Evolutionary conservation across 2,113 vertebrate species (phyloP).

Genomic region (Rattus rattus): DNA sequence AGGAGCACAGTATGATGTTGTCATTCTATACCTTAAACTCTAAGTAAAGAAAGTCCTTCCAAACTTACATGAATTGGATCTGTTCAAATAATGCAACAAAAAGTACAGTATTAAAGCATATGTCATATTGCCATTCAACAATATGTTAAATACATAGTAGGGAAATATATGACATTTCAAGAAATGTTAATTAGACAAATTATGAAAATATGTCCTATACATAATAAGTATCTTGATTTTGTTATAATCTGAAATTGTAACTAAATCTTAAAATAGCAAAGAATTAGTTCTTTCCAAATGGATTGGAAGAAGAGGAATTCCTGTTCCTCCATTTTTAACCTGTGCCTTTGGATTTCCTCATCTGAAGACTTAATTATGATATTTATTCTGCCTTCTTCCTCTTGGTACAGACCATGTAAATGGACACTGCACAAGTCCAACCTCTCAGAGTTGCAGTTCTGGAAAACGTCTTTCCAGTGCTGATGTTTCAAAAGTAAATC

Average conservation of each 20-base stretch:
- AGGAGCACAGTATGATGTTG: background rate
- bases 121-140: slow-evolving; percentile 34
- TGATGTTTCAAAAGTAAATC: slow-evolving; percentile 94
- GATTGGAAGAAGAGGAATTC: slow-evolving; percentile 25
- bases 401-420: slow-evolving; percentile 97
- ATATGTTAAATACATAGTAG: background rate
- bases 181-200: slow-evolving; percentile 28
- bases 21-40: slow-evolving; percentile 39
- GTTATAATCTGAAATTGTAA: slow-evolving; percentile 51
- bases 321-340: slow-evolving; percentile 47
- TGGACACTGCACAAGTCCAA: slow-evolving; percentile 98
- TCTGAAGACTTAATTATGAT: slow-evolving; percentile 64
- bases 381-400: slow-evolving; percentile 68
- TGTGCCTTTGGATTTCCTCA: slow-evolving; percentile 40
- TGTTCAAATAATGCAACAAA: slow-evolving; percentile 63
- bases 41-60: slow-evolving; percentile 1
- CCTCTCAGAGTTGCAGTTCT: slow-evolving; percentile 93
- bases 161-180: slow-evolving; percentile 39
- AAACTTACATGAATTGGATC: slow-evolving; percentile 25
- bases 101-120: slow-evolving; percentile 5
- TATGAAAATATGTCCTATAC: slow-evolving; percentile 5
- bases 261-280: slow-evolving; percentile 52
- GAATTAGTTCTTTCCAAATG: background rate
- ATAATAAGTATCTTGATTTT: slow-evolving; percentile 42
- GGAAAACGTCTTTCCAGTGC: slow-evolving; percentile 94